Conservation (phyloP, 2,888 invertebrate species). For the Stenotaenia linearis region DNA sequence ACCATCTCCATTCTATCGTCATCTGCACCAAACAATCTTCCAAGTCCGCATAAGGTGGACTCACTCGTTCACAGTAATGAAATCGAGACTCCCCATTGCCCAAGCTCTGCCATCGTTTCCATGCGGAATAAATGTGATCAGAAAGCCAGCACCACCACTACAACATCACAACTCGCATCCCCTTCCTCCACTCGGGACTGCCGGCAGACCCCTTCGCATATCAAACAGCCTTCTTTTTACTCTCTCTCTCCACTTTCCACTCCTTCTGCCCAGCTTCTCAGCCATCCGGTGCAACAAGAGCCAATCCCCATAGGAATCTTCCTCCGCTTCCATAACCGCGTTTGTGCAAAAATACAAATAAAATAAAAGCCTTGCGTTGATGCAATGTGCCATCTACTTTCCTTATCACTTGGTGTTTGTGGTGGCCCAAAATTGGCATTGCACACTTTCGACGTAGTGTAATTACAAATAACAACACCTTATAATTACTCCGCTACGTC, state of each 20-base stretch:
- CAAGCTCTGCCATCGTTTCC: conserved; percentile 12
- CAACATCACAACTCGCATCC: background rate
- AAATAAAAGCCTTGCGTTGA: background rate
- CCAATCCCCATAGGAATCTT: conserved; percentile 11
- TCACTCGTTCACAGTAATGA: conserved; percentile 13
- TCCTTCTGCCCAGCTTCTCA: background rate
- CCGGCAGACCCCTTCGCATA: conserved; percentile 19
- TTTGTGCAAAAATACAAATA: conserved; percentile 11
- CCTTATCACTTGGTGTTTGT: conserved; percentile 6
- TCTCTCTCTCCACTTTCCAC: background rate
- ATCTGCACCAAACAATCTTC: conserved; percentile 15
- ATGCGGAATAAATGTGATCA: conserved; percentile 19
- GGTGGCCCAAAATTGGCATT: conserved; percentile 11
- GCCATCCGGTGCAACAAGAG: conserved; percentile 6
- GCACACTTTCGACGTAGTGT: background rate
- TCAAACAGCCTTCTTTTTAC: conserved; percentile 4
- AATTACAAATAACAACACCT: conserved; percentile 12
- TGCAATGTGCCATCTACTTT: conserved; percentile 2
- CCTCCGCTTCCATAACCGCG: background rate
- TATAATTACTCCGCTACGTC: background rate
- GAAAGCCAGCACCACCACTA: background rate
- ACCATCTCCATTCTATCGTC: conserved; percentile 11
- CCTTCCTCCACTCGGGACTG: conserved; percentile 11
- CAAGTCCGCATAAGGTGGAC: conserved; percentile 14
- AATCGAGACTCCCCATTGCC: conserved; percentile 19